Percentiles rank a stretch among this genome's conserved stretches.
Evolutionary conservation across 2,888 invertebrate species (phyloP).

Genomic region (Drosophila nr. perissopoda): DNA sequence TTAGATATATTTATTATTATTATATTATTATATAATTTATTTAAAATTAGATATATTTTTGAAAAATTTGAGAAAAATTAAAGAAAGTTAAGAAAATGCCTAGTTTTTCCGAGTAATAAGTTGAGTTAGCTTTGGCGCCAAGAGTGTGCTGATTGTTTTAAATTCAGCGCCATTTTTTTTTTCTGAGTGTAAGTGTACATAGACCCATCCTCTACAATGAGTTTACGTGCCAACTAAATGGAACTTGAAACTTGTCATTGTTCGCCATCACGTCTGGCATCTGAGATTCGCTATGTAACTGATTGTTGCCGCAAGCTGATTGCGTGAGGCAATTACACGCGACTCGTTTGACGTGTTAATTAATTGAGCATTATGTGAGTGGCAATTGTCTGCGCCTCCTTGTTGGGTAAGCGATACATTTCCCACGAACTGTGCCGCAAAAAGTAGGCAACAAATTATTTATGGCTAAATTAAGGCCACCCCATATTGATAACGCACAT

Average conservation of each 20-base stretch:
- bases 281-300: slow-evolving; percentile 39
- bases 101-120: not conserved
- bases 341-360: slow-evolving; percentile 38
- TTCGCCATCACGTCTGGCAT: slow-evolving; percentile 44
- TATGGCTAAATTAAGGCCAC: slow-evolving; percentile 60
- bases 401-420: slow-evolving; percentile 12
- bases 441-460: slow-evolving; percentile 74
- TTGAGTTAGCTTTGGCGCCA: not conserved
- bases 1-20: too few relatives aligned
- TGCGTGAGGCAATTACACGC: slow-evolving; percentile 15
- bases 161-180: not conserved
- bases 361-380: slow-evolving; percentile 44
- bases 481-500: slow-evolving; percentile 60
- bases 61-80: not conserved
- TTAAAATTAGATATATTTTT: not conserved
- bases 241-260: slow-evolving; percentile 14
- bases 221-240: slow-evolving; percentile 34
- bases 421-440: slow-evolving; percentile 35
- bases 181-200: not conserved
- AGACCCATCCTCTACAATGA: slow-evolving; percentile 15
- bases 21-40: too few relatives aligned
- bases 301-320: slow-evolving; percentile 11
- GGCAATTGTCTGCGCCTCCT: slow-evolving; percentile 8
- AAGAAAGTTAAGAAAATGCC: too few relatives aligned
- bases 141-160: not conserved